Conservation (phyloP, 2,113 vertebrate genomes). For the Taurulus bubalis region DNA sequence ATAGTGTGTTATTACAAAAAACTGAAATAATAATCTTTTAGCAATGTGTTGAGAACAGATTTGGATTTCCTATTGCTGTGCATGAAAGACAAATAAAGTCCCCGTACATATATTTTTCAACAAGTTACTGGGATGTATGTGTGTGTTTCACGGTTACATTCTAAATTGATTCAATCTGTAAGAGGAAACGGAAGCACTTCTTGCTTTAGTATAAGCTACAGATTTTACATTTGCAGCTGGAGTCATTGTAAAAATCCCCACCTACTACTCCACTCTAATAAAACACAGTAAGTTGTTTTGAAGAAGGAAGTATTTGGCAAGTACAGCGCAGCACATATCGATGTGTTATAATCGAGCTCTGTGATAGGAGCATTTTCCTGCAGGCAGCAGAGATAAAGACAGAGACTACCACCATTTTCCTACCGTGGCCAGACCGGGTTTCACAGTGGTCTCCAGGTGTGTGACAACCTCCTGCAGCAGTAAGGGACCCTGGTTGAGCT, state of each 20-base stretch:
- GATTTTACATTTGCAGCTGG: not conserved
- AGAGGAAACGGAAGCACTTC: not conserved
- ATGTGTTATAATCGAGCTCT: not conserved
- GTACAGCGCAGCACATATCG: not conserved
- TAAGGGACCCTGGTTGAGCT: slow-evolving; percentile 87
- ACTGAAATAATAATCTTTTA: too few species aligned
- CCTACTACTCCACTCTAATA: not conserved
- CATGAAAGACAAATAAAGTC: not conserved
- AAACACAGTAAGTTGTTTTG: too few species aligned
- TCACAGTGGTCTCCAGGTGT: slow-evolving; percentile 89
- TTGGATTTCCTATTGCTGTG: not conserved
- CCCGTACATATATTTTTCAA: too few species aligned
- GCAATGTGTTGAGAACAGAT: not conserved
- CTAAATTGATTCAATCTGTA: not conserved
- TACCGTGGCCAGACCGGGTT: slow-evolving; percentile 85
- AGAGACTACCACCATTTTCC: not conserved
- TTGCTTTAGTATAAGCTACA: not conserved
- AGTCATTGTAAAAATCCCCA: not conserved
- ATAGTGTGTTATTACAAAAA: not conserved
- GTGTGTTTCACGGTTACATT: too few species aligned
- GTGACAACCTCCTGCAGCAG: slow-evolving; percentile 93
- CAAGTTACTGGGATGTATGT: too few species aligned
- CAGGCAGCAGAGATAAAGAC: not conserved
- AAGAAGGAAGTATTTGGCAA: not conserved
- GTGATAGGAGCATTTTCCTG: not conserved